Percentiles rank a stretch among this genome's conserved stretches.
Evolutionary conservation across 1,140 invertebrate genomes (phyloP).

Genomic region (Drosophila pectinifera): DNA sequence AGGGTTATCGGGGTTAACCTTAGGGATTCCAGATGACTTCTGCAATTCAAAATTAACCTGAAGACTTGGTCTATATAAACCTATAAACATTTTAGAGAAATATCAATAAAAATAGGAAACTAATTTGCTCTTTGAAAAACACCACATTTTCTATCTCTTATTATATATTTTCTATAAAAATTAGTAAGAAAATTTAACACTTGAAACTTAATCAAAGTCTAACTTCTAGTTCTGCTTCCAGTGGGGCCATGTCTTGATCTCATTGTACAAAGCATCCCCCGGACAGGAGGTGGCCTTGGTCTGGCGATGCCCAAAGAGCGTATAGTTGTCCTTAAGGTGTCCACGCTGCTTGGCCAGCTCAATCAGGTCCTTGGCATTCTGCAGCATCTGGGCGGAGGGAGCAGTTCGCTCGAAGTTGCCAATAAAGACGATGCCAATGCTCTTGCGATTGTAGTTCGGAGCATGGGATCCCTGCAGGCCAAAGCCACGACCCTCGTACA

Average conservation of each 20-base stretch:
- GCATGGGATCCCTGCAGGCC: slow-evolving; percentile 88
- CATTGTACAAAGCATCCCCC: slow-evolving; percentile 86
- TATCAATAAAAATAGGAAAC: no score
- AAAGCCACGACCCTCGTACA: slow-evolving; percentile 91
- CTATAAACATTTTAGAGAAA: no score
- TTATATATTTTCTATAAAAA: slow-evolving; percentile 6
- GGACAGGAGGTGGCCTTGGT: slow-evolving; percentile 89
- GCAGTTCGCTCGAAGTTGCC: slow-evolving; percentile 85
- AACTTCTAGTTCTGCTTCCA: slow-evolving; percentile 56
- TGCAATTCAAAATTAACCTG: no score
- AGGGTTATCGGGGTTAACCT: slow-evolving; percentile 21
- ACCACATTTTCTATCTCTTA: neutral
- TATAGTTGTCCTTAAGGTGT: slow-evolving; percentile 68
- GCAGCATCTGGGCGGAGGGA: slow-evolving; percentile 87
- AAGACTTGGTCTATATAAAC: slow-evolving; percentile 1
- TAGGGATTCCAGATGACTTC: neutral
- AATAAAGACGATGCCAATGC: slow-evolving; percentile 89
- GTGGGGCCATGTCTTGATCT: slow-evolving; percentile 86
- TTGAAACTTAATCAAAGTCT: neutral
- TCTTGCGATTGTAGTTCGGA: slow-evolving; percentile 88
- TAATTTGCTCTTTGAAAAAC: neutral
- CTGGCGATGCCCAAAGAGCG: slow-evolving; percentile 89
- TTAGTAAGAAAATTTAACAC: neutral
- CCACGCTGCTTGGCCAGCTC: slow-evolving; percentile 86
- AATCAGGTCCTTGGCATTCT: slow-evolving; percentile 88